phyloP scores from a whole-genome alignment of 2,113 vertebrate genomes.

The Zosterops lateralis region DNA sequence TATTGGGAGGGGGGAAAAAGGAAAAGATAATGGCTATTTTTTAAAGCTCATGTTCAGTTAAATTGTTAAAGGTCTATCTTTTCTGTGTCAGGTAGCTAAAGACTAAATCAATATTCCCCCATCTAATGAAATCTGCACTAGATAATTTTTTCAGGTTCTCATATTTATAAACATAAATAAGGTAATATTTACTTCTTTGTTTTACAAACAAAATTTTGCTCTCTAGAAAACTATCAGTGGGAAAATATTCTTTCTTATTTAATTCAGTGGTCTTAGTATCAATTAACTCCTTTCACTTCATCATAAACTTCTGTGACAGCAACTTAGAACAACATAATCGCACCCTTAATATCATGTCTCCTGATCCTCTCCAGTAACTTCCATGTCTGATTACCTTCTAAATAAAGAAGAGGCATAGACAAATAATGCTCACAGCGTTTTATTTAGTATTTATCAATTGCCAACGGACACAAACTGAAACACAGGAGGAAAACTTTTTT shows the following conservation, averaged over 20 bases:
- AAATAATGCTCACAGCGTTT: background rate
- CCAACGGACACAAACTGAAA: background rate
- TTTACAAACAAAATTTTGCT: background rate
- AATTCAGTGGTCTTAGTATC: background rate
- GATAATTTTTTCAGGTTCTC: background rate
- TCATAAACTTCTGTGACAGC: background rate
- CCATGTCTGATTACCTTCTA: background rate
- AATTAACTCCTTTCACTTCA: background rate
- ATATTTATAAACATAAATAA: background rate
- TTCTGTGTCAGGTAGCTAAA: background rate
- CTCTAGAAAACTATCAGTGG: background rate
- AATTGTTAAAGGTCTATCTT: background rate
- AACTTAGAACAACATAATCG: background rate
- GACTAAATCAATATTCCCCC: background rate
- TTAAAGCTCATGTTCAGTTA: background rate
- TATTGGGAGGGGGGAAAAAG: background rate
- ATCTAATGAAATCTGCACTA: background rate
- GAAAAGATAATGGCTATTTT: background rate
- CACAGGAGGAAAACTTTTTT: background rate
- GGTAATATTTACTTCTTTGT: background rate
- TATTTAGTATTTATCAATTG: background rate
- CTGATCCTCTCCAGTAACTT: background rate
- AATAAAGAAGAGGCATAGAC: background rate
- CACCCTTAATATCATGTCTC: fast-evolving
- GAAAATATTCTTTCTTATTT: background rate